Conservation (phyloP, 2,888 invertebrate genomes). For the Drosophila vallismaia region DNA sequence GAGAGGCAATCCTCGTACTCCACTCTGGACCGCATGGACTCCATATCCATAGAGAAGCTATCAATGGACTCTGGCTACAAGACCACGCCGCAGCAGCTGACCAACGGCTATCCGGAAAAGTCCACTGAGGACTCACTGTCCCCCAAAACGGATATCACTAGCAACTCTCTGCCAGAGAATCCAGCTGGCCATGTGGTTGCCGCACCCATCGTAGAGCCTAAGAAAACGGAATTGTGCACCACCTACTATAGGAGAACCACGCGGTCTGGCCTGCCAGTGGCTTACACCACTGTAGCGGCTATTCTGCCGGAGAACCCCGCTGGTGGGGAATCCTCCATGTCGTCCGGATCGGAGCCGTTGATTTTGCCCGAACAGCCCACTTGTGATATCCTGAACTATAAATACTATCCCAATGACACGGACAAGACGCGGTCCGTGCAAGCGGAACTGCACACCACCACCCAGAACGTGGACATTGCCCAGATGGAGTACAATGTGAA, state of each 20-base stretch:
- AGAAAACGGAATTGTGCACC: constrained; percentile 68
- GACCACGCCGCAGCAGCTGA: constrained; percentile 79
- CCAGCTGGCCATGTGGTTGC: neutral
- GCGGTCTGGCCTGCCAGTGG: constrained; percentile 78
- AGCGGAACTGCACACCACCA: constrained; percentile 80
- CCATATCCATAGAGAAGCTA: constrained; percentile 81
- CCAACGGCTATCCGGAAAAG: constrained; percentile 73
- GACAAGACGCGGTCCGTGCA: constrained; percentile 79
- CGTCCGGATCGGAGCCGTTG: constrained; percentile 65
- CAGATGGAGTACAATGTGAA: constrained; percentile 92
- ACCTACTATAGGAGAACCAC: constrained; percentile 80
- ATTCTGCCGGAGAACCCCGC: constrained; percentile 7
- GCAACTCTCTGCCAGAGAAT: constrained; percentile 60
- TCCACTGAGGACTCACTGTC: constrained; percentile 80
- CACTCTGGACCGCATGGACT: constrained; percentile 80
- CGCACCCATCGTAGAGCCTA: constrained; percentile 1
- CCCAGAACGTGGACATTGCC: constrained; percentile 86
- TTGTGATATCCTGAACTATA: constrained; percentile 83
- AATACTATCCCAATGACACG: constrained; percentile 81
- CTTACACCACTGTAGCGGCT: constrained; percentile 67
- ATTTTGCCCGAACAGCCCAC: constrained; percentile 78
- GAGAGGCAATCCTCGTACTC: constrained; percentile 78
- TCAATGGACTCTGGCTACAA: constrained; percentile 83
- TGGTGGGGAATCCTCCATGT: constrained; percentile 56
- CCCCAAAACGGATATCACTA: constrained; percentile 77